Evolutionary conservation across 1,140 invertebrate species (phyloP), one percentile per base, ranked within the genome.

Genomic region (Sweltsa coloradensis): DNA sequence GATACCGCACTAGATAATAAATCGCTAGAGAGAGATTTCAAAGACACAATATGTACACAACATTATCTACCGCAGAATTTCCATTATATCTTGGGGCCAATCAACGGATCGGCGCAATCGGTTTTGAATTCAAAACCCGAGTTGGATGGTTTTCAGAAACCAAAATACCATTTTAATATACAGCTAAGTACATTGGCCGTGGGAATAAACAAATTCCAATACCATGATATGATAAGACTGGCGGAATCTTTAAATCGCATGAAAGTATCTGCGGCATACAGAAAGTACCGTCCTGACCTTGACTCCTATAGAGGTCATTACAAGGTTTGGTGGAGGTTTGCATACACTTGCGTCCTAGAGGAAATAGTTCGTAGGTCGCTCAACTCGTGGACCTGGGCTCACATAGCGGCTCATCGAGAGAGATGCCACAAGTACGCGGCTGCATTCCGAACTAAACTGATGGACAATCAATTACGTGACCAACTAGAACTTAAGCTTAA

Each of bases 111-210:
- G 46, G 85, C 89, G 9, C 85, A 92, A 63, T 68, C 97, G 18
- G 79, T 81, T 62, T 66, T 98, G 18, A 93, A 96, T 67, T 89
- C 90, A 24, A 95, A 94, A 61, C 95, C 95, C 1, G 92, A 97
- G 67, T 69, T 70, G 1, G 88, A 90, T 59, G n/a, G n/a, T n/a
- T n/a, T n/a, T n/a, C n/a, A n/a, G 78, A 87, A 55, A 98, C 86
- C 64, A 79, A 72, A 7, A 81, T 85, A 52, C 91, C 95, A 1
- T n/a, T n/a, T n/a, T n/a, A 96, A 97, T 70, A 73, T 92, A 21
- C 81, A 85, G 60, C 60, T 97, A 5, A 80, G 80, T 52, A n/a
- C n/a, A n/a, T n/a, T n/a, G n/a, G n/a, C n/a, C n/a, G n/a, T n/a
- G n/a, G n/a, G n/a, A 40, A 64, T 87, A 5, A 81, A 70, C 11